These are phyloP conservation scores for Erannis defoliaria DNA, from an alignment of 2,888 invertebrate genomes.

Conservation along the genomic window DNA sequence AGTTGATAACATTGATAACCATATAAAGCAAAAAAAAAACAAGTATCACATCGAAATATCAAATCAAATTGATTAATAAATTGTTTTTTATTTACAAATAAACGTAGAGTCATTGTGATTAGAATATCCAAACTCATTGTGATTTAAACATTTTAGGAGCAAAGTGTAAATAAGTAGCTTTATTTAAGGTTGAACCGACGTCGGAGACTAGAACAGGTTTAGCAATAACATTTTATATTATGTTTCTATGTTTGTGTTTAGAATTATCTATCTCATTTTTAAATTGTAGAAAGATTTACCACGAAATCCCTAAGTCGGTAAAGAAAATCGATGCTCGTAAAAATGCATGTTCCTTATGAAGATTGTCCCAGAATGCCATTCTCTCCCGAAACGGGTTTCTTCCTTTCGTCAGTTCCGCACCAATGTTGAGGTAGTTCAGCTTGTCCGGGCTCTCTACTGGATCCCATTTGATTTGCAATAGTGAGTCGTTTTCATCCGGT, in stretches of 20 bases:
- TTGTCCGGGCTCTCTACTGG: constrained; percentile 71
- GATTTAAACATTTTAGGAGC: not conserved
- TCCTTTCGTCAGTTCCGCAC: constrained; percentile 75
- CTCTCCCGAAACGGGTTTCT: constrained; percentile 75
- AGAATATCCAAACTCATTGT: not conserved
- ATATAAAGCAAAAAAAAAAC: not conserved
- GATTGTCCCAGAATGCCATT: constrained; percentile 79
- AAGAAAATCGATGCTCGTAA: constrained; percentile 69
- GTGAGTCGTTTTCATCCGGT: constrained; percentile 70
- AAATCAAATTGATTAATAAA: not conserved
- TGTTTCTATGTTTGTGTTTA: not conserved
- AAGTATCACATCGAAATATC: too few relatives aligned
- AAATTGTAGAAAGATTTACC: constrained; percentile 42
- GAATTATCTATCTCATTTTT: not conserved
- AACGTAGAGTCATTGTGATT: not conserved
- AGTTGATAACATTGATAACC: not conserved
- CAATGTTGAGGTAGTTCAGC: constrained; percentile 76
- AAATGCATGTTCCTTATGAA: constrained; percentile 69
- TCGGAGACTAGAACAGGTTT: not conserved
- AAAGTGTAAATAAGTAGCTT: not conserved
- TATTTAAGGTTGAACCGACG: not conserved
- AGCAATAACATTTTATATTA: not conserved
- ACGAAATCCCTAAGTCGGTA: constrained; percentile 70
- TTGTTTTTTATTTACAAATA: not conserved
- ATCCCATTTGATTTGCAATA: constrained; percentile 77